Evolutionary conservation across 2,113 vertebrate genomes (phyloP).

Genomic region (Eublepharis macularius): DNA sequence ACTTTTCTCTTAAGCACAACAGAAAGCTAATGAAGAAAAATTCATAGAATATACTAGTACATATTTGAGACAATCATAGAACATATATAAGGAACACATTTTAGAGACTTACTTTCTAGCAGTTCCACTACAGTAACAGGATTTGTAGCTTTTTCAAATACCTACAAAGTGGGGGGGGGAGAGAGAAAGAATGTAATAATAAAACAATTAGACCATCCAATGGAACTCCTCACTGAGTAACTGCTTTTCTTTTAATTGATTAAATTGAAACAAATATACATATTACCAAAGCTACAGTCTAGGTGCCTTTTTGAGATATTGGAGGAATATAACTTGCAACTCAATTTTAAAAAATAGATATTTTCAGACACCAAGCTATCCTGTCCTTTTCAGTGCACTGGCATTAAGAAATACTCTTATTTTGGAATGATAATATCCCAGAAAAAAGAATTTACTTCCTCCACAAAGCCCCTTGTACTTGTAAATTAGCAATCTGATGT

Average conservation of each 20-base stretch:
- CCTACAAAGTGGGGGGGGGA: conserved; percentile 56
- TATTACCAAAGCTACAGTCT: background rate
- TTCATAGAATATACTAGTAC: background rate
- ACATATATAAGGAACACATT: background rate
- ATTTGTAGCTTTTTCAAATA: conserved; percentile 76
- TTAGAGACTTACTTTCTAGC: conserved; percentile 75
- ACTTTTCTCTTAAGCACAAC: background rate
- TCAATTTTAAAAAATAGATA: too few relatives aligned
- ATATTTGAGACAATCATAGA: background rate
- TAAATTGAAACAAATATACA: background rate
- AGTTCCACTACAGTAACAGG: conserved; percentile 78
- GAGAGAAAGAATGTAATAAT: background rate
- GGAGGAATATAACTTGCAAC: background rate
- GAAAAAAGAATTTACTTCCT: background rate
- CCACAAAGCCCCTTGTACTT: too few relatives aligned
- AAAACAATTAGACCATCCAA: background rate
- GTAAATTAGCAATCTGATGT: background rate
- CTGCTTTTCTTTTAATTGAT: background rate
- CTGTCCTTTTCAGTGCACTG: too few relatives aligned
- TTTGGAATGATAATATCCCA: background rate
- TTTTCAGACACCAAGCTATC: background rate
- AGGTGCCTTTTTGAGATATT: background rate
- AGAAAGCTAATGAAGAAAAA: background rate
- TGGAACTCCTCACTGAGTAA: background rate
- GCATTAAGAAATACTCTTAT: background rate